Base-by-base conservation (phyloP, 2,113 vertebrate genomes). In the Syngnathus floridae region DNA sequence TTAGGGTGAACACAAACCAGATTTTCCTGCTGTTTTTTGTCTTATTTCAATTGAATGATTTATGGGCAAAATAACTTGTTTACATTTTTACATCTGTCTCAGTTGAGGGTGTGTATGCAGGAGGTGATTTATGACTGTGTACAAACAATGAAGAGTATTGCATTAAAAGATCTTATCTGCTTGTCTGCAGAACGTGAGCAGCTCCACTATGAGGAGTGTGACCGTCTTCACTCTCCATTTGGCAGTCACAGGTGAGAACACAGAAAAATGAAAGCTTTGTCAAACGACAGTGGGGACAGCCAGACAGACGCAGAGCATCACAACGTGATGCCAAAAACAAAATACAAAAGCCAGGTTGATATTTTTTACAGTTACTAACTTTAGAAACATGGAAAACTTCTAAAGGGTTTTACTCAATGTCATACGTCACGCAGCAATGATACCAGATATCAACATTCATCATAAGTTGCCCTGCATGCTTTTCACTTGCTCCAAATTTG, bases 181-280 rank as follows among this genome's bases (percentile, higher is more conserved):
- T 71, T 74, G 4, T 82, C 62, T 77, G 59, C 81, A 88, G 86
- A 75, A 68, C 45, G 37, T 64, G 66, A 73, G 80, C 72, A 56
- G 64, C 8, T 65, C 66, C 69, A 75, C 57, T 49, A 91, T 90
- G 88, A 83, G 65, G 66, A 76, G 66, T 61, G 64, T 77, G 71
- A 70, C 7, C 11, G 36, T 59, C 58, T 65, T 68, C 62, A 57
- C 17, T 45, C 66, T 79, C 49, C 76, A 70, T 48, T 64, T 84
- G 46, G 64, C 74, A 36, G 61, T 76, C 61, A 67, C 79, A 35
- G 67, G 84, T 45, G 40, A 61, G 59, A 41, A 43, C n/a, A 12
- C 40, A 21, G 22, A 69, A 61, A 70, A 63, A 22, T 58, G 9
- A 49, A 68, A 31, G 54, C 6, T 3, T 56, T 35, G 54, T 35